phyloP scores from a whole-genome alignment of 2,113 vertebrate species.

The Xenopus borealis region DNA sequence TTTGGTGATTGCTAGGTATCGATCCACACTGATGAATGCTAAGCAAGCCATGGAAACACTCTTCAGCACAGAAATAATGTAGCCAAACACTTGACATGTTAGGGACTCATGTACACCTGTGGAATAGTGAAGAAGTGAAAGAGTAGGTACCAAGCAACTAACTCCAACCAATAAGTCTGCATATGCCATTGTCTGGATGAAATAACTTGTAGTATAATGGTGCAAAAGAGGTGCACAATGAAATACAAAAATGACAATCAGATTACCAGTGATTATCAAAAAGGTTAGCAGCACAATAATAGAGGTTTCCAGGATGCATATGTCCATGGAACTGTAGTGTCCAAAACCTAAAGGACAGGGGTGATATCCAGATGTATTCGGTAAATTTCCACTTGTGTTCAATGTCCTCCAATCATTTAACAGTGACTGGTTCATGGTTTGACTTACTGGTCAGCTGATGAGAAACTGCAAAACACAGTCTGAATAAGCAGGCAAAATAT shows the following conservation, averaged over 20 bases:
- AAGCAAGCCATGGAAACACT: slow-evolving; percentile 98
- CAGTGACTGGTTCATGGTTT: slow-evolving; percentile 89
- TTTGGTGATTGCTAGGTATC: slow-evolving; percentile 95
- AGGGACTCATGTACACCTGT: slow-evolving; percentile 88
- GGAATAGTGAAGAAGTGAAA: slow-evolving; percentile 92
- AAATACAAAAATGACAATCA: slow-evolving; percentile 96
- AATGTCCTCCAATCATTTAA: slow-evolving; percentile 70
- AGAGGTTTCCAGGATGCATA: slow-evolving; percentile 90
- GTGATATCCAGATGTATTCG: slow-evolving; percentile 74
- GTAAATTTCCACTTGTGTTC: slow-evolving; percentile 78
- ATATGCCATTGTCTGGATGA: slow-evolving; percentile 98
- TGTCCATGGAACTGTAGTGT: slow-evolving; percentile 76
- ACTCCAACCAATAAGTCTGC: slow-evolving; percentile 95
- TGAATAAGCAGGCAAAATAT: slow-evolving; percentile 48
- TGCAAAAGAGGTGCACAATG: slow-evolving; percentile 94
- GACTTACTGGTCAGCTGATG: slow-evolving; percentile 2
- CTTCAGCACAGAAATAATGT: slow-evolving; percentile 95
- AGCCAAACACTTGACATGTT: slow-evolving; percentile 94
- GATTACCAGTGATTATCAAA: slow-evolving; percentile 93
- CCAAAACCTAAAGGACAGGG: slow-evolving; percentile 94
- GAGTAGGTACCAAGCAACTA: slow-evolving; percentile 92
- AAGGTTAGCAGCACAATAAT: slow-evolving; percentile 91
- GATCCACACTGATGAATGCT: slow-evolving; percentile 94
- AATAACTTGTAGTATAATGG: slow-evolving; percentile 97
- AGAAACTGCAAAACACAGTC: slow-evolving; percentile 52